Conservation (phyloP, 1,140 invertebrate species). For the Lepidurus arcticus region DNA sequence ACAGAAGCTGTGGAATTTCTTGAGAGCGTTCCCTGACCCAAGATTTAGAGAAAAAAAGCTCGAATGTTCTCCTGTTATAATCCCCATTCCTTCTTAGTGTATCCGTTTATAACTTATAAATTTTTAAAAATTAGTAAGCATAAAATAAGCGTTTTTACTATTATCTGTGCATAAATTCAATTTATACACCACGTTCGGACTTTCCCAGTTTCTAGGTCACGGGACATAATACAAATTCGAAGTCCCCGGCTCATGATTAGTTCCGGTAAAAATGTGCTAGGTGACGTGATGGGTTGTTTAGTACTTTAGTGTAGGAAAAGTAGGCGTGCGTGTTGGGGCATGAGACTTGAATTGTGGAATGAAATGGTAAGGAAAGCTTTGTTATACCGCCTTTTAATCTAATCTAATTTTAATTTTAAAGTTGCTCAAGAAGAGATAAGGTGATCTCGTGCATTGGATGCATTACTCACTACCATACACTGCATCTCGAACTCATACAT, state of each 20-base stretch:
- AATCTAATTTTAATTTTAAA: not conserved
- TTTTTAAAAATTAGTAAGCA: not conserved
- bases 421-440: not conserved
- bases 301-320: not conserved
- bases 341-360: not conserved
- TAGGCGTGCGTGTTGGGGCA: not conserved
- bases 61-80: constrained; percentile 2
- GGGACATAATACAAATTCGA: not conserved
- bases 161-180: too few relatives aligned
- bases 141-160: too few relatives aligned
- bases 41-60: not conserved
- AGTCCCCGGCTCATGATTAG: not conserved
- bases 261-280: not conserved
- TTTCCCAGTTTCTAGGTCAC: not conserved
- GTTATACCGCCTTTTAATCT: not conserved
- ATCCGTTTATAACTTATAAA: not conserved
- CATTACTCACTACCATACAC: not conserved
- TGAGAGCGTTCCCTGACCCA: constrained; percentile 7
- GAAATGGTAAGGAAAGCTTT: not conserved
- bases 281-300: not conserved
- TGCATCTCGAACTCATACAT: not conserved
- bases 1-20: not conserved
- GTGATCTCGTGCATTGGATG: not conserved
- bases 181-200: not conserved
- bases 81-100: not conserved